Conservation (phyloP, 2,888 invertebrate species). For the Polyploca ridens region DNA sequence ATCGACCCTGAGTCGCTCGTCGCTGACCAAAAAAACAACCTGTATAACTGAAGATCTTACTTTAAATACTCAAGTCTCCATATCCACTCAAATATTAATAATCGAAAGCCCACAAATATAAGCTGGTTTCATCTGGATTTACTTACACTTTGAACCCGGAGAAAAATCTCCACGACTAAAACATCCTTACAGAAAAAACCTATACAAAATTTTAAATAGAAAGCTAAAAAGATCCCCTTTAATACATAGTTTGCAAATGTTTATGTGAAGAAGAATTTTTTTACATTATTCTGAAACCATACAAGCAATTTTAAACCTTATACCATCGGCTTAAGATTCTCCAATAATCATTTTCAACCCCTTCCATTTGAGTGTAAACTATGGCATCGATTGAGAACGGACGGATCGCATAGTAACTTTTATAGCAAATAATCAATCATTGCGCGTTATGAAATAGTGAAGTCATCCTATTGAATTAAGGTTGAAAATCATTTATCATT, state of each 20-base stretch:
- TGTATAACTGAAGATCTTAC: no score
- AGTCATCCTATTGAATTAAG: conserved; percentile 35
- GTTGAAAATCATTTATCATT: conserved; percentile 3
- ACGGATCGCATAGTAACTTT: conserved; percentile 16
- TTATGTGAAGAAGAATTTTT: not conserved
- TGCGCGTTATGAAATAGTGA: conserved; percentile 24
- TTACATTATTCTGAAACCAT: not conserved
- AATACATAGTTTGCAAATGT: not conserved
- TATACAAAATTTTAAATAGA: no score
- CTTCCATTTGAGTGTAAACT: conserved; percentile 23
- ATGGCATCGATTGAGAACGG: conserved; percentile 18
- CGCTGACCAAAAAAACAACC: no score
- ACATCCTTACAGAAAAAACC: no score
- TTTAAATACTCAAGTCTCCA: no score
- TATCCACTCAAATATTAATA: no score
- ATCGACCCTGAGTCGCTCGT: no score
- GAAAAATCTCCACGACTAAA: no score
- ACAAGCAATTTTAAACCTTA: not conserved
- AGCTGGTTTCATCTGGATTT: no score
- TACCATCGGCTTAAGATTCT: not conserved
- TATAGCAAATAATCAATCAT: conserved; percentile 42
- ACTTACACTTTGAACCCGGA: no score
- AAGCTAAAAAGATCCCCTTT: not conserved
- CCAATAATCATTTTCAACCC: conserved; percentile 2
- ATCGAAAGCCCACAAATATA: no score